Base-by-base conservation (phyloP, 1,140 invertebrate species). In the Nephila pilipes region DNA sequence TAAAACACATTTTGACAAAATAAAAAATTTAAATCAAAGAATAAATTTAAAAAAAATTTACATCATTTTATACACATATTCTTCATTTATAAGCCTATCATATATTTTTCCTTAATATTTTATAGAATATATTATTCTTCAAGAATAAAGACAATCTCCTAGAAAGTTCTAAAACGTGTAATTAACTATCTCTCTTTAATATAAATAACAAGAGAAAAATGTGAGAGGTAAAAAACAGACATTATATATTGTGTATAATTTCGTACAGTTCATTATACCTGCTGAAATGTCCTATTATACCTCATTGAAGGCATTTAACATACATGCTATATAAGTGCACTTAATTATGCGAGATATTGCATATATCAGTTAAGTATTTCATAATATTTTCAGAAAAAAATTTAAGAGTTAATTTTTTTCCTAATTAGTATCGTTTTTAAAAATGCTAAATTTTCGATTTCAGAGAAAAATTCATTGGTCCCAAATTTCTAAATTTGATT, bases 401-500 rank as follows among this genome's bases (percentile, higher is more conserved):
- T 46, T 46, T 46, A 46, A 46, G 46, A 10, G 46, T 46, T 46
- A 10, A 46, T 46, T 46, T 46, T 46, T 46, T 46, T 46, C 8
- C 46, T 46, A 46, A 46, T 46, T 46, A 46, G 6, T 46, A 46
- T 46, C 46, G 12, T 46, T 46, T 46, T 46, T 46, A 46, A 46
- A 46, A 46, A 46, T 46, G 5, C 22, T 20, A 60, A 60, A 0
- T 16, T 29, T 20, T 18, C 29, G 6, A 4, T 36, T 36, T 36
- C 32, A 75, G 29, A 16, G 36, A 75, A 32, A 32, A 32, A 75
- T 18, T 4, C 29, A 20, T 75, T 75, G 69, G 69, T 75, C 69
- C 69, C 69, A 75, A 36, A 75, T 18, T 18, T 65, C 63, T 65
- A 65, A 65, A 65, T 65, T 65, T 65, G 63, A 65, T 65, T 65